Percentiles rank a stretch among this genome's conserved stretches.
Conservation (phyloP, 2,888 invertebrate species). For the Matsumyia berberina region DNA sequence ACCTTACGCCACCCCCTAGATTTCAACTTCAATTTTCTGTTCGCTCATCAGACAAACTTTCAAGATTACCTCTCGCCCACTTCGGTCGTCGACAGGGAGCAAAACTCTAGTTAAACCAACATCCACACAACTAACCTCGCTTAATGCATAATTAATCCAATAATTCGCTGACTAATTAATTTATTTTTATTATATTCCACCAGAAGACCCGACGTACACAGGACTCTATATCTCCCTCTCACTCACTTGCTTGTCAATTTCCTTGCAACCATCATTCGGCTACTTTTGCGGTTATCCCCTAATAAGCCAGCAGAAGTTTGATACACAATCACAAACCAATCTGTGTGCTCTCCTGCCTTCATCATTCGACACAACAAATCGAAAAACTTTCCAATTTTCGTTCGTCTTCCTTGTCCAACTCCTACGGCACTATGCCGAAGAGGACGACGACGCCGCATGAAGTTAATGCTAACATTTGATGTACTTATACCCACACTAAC, state of each 20-base stretch:
- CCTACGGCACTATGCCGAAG: background rate
- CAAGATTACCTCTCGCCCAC: background rate
- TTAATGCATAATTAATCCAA: conserved; percentile 64
- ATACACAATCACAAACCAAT: conserved; percentile 68
- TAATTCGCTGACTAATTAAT: conserved; percentile 69
- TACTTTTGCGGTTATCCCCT: conserved; percentile 47
- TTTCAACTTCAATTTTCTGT: conserved; percentile 15
- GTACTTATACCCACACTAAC: conserved; percentile 43
- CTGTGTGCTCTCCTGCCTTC: conserved; percentile 43
- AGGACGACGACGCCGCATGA: conserved; percentile 7
- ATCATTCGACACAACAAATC: conserved; percentile 70
- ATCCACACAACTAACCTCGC: conserved; percentile 43
- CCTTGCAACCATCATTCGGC: conserved; percentile 18
- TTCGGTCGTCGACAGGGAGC: too few species aligned
- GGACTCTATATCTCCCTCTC: background rate
- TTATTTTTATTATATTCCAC: conserved; percentile 57
- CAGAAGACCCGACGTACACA: conserved; percentile 1
- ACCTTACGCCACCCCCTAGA: background rate
- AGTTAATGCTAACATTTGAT: conserved; percentile 61
- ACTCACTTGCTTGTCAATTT: background rate
- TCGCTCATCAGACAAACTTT: conserved; percentile 5
- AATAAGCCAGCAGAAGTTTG: conserved; percentile 52
- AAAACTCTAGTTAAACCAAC: conserved; percentile 12
- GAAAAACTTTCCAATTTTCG: conserved; percentile 69
- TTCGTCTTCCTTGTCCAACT: background rate